These are phyloP conservation scores for Heliconius hewitsoni DNA, from an alignment of 1,140 invertebrate species.

Conservation along the genomic window DNA sequence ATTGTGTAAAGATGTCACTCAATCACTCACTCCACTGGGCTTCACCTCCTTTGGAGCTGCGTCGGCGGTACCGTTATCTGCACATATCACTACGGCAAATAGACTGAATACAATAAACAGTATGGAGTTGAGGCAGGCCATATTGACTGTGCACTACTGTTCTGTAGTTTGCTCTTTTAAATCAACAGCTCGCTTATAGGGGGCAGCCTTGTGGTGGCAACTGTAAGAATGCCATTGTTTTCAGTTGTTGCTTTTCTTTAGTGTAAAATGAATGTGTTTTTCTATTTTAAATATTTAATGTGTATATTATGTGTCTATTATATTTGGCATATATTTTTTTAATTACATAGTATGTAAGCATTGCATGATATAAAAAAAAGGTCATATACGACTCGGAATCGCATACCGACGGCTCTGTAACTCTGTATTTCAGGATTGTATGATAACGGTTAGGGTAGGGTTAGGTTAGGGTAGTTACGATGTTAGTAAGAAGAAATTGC, in stretches of 20 bases:
- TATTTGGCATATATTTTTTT: too few relatives aligned
- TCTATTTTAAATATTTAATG: not conserved
- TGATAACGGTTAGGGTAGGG: too few relatives aligned
- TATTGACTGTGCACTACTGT: constrained; percentile 34
- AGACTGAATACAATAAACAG: constrained; percentile 37
- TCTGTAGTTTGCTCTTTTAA: constrained; percentile 41
- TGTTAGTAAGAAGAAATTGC: too few relatives aligned
- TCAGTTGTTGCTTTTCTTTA: not conserved
- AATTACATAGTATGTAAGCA: too few relatives aligned
- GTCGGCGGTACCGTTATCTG: constrained; percentile 37
- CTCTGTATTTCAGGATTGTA: too few relatives aligned
- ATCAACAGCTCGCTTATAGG: constrained; percentile 25
- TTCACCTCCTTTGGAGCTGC: constrained; percentile 19
- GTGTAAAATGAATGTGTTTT: not conserved
- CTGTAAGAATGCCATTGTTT: constrained; percentile 25
- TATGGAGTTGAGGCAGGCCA: constrained; percentile 32
- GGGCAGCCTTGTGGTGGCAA: not conserved
- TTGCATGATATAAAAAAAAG: too few relatives aligned
- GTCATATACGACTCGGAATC: too few relatives aligned
- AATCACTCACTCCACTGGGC: constrained; percentile 45
- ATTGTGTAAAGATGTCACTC: not conserved
- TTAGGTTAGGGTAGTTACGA: too few relatives aligned
- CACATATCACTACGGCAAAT: constrained; percentile 36
- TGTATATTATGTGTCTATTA: too few relatives aligned
- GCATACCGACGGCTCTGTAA: too few relatives aligned